Conservation (phyloP, 2,113 vertebrate genomes). For the Lophotis ruficrista region DNA sequence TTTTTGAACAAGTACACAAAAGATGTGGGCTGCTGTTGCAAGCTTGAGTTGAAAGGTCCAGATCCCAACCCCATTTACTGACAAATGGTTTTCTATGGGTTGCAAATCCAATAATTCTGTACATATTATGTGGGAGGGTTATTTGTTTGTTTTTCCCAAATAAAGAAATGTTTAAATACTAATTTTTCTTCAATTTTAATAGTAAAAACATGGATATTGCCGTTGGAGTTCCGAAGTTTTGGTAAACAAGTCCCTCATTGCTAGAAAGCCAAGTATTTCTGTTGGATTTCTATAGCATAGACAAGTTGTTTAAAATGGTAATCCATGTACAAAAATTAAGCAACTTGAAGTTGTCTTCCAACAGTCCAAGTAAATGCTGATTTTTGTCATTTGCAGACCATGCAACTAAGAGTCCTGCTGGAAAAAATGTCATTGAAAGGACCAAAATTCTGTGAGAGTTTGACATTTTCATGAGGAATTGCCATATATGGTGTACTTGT, state of each 20-base stretch:
- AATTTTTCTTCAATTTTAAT: neutral
- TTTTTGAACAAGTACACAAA: neutral
- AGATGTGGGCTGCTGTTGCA: neutral
- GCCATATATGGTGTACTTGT: neutral
- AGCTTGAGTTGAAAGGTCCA: neutral
- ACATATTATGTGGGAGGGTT: neutral
- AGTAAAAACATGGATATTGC: neutral
- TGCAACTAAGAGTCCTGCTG: neutral
- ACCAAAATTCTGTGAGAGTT: neutral
- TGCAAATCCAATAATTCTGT: neutral
- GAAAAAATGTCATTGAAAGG: neutral
- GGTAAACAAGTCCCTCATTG: neutral
- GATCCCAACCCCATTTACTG: neutral
- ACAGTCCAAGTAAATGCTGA: neutral
- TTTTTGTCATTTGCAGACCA: neutral
- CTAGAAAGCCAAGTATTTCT: neutral
- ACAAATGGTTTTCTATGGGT: neutral
- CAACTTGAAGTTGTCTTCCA: neutral
- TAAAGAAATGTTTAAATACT: neutral
- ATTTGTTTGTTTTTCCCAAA: neutral
- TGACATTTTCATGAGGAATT: neutral
- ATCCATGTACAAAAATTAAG: neutral
- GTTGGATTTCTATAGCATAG: neutral
- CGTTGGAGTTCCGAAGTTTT: neutral
- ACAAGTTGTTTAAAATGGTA: neutral